Conservation (phyloP, 2,888 invertebrate species). For the Andrena dorsata region DNA sequence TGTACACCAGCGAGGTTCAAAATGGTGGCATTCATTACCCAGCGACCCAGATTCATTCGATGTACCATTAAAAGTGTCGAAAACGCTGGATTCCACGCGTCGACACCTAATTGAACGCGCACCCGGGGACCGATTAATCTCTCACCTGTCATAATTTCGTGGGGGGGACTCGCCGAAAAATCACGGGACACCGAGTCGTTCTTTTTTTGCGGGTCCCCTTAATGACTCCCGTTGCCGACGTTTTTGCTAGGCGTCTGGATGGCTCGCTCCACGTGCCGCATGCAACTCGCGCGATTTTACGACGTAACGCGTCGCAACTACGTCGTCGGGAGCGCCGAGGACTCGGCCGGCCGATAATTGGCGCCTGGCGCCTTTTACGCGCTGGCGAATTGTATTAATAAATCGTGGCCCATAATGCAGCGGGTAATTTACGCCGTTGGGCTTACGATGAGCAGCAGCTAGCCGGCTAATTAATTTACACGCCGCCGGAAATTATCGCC, state of each 20-base stretch:
- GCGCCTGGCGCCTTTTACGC: conserved; percentile 73
- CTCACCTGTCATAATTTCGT: neutral
- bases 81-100: neutral
- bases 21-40: neutral
- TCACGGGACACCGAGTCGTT: neutral
- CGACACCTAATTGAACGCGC: conserved; percentile 17
- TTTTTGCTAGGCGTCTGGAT: conserved; percentile 17
- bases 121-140: conserved; percentile 8
- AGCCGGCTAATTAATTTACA: conserved; percentile 35
- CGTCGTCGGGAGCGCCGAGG: conserved; percentile 17
- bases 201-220: conserved; percentile 8
- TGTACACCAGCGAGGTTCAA: neutral
- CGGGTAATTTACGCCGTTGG: conserved; percentile 16
- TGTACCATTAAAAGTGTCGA: neutral
- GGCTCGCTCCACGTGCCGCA: conserved; percentile 9
- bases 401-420: conserved; percentile 72
- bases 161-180: conserved; percentile 4
- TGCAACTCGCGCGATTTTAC: conserved; percentile 29
- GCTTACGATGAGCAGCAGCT: conserved; percentile 18
- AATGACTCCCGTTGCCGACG: neutral
- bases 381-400: conserved; percentile 79
- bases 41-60: neutral
- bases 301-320: conserved; percentile 30
- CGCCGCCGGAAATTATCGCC: conserved; percentile 11
- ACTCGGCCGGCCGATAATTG: conserved; percentile 71